Percentiles rank a stretch among this genome's conserved stretches.
phyloP scores from a whole-genome alignment of 1,140 invertebrate genomes.

The Diorhabda carinulata region DNA sequence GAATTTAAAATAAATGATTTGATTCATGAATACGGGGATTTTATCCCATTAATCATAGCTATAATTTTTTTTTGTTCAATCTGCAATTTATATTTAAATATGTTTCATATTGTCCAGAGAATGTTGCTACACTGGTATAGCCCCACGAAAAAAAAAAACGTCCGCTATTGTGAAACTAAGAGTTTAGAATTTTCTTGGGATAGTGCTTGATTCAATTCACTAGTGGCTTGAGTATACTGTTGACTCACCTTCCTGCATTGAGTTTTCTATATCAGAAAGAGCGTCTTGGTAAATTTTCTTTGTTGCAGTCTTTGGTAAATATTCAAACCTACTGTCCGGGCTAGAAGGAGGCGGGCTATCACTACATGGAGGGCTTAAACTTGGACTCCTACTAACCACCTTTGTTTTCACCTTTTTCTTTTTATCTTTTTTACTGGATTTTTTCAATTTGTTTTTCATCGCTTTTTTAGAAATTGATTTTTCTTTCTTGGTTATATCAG shows the following conservation, averaged over 20 bases:
- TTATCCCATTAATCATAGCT: too few species aligned
- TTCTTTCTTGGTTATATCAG: background rate
- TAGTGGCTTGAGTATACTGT: too few species aligned
- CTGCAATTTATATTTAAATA: too few species aligned
- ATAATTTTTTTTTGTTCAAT: too few species aligned
- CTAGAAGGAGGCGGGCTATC: conserved; percentile 34
- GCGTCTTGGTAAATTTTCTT: conserved; percentile 17
- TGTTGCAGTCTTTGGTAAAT: conserved; percentile 23
- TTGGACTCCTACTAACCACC: conserved; percentile 26
- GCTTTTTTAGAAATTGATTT: conserved; percentile 8
- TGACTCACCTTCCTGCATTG: conserved; percentile 7
- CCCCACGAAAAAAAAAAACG: too few species aligned
- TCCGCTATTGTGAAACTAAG: too few species aligned
- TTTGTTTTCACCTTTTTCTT: conserved; percentile 41
- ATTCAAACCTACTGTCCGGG: conserved; percentile 32
- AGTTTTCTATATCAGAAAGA: conserved; percentile 17
- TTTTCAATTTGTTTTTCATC: conserved; percentile 36
- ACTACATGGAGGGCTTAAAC: conserved; percentile 46
- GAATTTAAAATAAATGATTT: too few species aligned
- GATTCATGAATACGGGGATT: too few species aligned
- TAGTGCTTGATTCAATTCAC: too few species aligned
- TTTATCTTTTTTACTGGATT: conserved; percentile 36
- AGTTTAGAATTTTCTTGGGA: too few species aligned
- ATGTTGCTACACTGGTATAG: too few species aligned
- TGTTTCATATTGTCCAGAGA: too few species aligned